A percentile compares a stretch with the other conserved stretches of the same genome.
Evolutionary conservation across 2,113 vertebrate species (phyloP).

Genomic region (Ameiurus melas): DNA sequence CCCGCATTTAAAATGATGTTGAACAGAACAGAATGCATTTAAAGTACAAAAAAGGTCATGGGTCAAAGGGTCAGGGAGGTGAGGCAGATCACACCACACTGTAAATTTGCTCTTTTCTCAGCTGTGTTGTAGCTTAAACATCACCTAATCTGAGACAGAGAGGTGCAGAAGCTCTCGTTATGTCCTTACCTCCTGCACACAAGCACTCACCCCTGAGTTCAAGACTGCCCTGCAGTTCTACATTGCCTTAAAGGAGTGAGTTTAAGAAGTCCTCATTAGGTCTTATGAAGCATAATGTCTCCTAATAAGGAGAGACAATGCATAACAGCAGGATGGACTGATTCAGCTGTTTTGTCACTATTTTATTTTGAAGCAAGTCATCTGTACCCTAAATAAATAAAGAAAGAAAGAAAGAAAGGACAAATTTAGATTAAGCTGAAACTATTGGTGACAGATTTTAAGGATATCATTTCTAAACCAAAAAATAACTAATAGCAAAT

Average conservation of each 20-base stretch:
- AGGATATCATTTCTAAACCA: not conserved
- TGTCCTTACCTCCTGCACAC: slow-evolving; percentile 28
- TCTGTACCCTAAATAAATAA: not conserved
- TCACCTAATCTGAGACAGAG: slow-evolving; percentile 27
- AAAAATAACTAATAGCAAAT: not conserved
- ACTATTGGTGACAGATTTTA: not conserved
- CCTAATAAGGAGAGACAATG: slow-evolving; percentile 23
- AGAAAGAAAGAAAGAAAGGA: not conserved
- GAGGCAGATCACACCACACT: not conserved
- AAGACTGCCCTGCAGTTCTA: not conserved
- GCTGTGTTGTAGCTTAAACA: slow-evolving; percentile 23
- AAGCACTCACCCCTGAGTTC: slow-evolving; percentile 28
- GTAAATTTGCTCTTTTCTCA: slow-evolving; percentile 50
- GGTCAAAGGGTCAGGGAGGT: slow-evolving; percentile 14
- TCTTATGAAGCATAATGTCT: slow-evolving; percentile 25
- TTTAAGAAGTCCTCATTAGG: slow-evolving; percentile 36
- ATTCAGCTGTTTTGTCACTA: slow-evolving; percentile 3
- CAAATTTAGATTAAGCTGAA: not conserved
- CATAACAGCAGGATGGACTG: not conserved
- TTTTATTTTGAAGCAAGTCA: not conserved
- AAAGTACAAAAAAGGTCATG: slow-evolving; percentile 3
- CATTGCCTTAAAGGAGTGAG: slow-evolving; percentile 30
- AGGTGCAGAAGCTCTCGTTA: slow-evolving; percentile 50
- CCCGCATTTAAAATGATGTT: not conserved
- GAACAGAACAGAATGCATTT: slow-evolving; percentile 4